Evolutionary conservation across 2,888 invertebrate genomes (phyloP).

Genomic region (Dicyrtoma fusca): DNA sequence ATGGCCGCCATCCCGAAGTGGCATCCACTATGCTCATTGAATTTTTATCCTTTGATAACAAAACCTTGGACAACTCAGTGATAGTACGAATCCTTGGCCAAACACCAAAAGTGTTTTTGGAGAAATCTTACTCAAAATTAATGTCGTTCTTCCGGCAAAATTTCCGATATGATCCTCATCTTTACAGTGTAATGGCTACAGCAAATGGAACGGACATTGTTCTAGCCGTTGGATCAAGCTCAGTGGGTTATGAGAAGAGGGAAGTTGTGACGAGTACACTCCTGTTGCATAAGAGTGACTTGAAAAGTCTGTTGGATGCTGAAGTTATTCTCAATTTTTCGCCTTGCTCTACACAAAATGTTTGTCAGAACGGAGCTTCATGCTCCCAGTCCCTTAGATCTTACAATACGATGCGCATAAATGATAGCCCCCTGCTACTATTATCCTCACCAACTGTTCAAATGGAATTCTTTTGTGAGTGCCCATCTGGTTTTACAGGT

Average conservation of each 20-base stretch:
- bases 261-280: constrained; percentile 70
- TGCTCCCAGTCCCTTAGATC: constrained; percentile 75
- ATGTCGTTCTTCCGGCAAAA: constrained; percentile 50
- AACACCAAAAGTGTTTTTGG: constrained; percentile 75
- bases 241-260: constrained; percentile 66
- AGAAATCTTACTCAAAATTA: constrained; percentile 66
- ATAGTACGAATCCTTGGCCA: constrained; percentile 75
- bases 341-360: constrained; percentile 66
- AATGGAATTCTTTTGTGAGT: constrained; percentile 78
- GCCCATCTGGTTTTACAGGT: constrained; percentile 82
- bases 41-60: constrained; percentile 77
- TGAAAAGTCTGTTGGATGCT: constrained; percentile 69
- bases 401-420: constrained; percentile 69
- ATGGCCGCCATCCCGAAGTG: constrained; percentile 85
- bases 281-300: constrained; percentile 68
- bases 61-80: constrained; percentile 80
- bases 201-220: constrained; percentile 72
- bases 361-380: constrained; percentile 77
- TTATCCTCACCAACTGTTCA: constrained; percentile 79
- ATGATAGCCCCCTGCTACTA: constrained; percentile 78
- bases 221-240: constrained; percentile 65
- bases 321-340: constrained; percentile 73
- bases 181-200: constrained; percentile 76
- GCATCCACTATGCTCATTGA: constrained; percentile 83
- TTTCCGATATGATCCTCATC: constrained; percentile 62